Conservation (phyloP, 2,888 invertebrate species). For the Shargacucullia verbasci region DNA sequence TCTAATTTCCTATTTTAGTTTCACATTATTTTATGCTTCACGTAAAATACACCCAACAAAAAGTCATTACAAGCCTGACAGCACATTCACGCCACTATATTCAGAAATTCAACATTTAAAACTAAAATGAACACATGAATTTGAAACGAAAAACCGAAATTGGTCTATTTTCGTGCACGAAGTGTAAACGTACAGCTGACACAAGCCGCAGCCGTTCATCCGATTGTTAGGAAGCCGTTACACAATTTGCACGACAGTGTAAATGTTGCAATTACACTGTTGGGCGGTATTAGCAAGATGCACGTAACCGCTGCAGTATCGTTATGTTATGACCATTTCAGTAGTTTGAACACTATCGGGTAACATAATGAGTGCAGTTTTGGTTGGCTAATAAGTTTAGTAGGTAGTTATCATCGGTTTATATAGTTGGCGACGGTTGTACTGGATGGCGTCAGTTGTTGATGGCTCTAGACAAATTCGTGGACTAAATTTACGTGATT, state of each 20-base stretch:
- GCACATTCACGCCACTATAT: slow-evolving; percentile 37
- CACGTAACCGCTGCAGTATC: slow-evolving; percentile 36
- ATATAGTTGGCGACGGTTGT: slow-evolving; percentile 30
- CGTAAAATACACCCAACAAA: slow-evolving; percentile 25
- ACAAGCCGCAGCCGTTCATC: slow-evolving; percentile 50
- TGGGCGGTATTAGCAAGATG: slow-evolving; percentile 51
- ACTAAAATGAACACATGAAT: slow-evolving; percentile 50
- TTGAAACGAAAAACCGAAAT: slow-evolving; percentile 55
- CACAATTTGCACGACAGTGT: slow-evolving; percentile 57
- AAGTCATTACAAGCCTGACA: slow-evolving; percentile 46
- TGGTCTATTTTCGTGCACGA: slow-evolving; percentile 50
- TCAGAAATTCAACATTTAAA: slow-evolving; percentile 46
- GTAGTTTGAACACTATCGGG: slow-evolving; percentile 31
- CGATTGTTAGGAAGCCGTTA: slow-evolving; percentile 52
- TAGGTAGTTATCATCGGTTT: slow-evolving; percentile 38
- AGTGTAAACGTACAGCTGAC: slow-evolving; percentile 51
- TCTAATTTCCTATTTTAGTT: slow-evolving; percentile 29
- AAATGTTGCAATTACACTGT: slow-evolving; percentile 56
- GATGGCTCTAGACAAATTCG: no score
- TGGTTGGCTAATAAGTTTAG: slow-evolving; percentile 44
- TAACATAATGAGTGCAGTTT: slow-evolving; percentile 42
- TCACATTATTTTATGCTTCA: slow-evolving; percentile 21
- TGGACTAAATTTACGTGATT: no score
- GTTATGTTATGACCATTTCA: slow-evolving; percentile 38
- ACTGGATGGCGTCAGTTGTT: slow-evolving; percentile 28